Evolutionary conservation across 2,888 invertebrate genomes (phyloP), one percentile per base, ranked within the genome.

Genomic region (Cenopis cana): DNA sequence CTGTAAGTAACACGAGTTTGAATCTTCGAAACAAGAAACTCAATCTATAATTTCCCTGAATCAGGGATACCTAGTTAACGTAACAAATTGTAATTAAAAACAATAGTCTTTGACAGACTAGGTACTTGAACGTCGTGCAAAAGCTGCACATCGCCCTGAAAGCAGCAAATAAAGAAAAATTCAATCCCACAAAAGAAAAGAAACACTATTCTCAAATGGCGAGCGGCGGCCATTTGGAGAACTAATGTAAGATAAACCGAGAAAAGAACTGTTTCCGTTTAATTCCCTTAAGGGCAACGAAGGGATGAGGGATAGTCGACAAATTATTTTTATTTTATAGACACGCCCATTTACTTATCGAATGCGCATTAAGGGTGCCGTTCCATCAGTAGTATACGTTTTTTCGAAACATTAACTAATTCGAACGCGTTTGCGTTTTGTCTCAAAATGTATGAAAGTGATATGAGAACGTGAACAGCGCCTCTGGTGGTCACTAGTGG

Each of bases 231-330:
- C 71, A 56, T 71, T 71, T 71, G 55, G 24, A n/a, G 70, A 60
- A 66, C 70, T 60, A 66, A 71, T 71, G 71, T 61, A 67, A 67
- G 66, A 69, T 66, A 68, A 72, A 74, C 73, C 69, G 74, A 74
- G 73, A 74, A 73, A 72, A 73, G 68, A 73, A 69, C 59, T 67
- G 73, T 76, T 77, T 74, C 75, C 75, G 68, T 74, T 74, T 77
- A 76, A 79, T 79, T 79, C 78, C 78, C 78, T 76, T 67, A 76
- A 77, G 77, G 77, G 68, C 65, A 50, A 57, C 62, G 46, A 65
- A 52, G 61, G 50, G 66, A 72, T 70, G 59, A 74, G 18, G 55
- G 9, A 50, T 46, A 50, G 17, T 68, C 64, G 60, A 72, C 68
- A 60, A 8, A 5, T 33, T 33, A 0, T 33, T 8, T 5, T 33